Evolutionary conservation across 2,113 vertebrate species (phyloP).

Genomic region (Anthoscopus minutus): DNA sequence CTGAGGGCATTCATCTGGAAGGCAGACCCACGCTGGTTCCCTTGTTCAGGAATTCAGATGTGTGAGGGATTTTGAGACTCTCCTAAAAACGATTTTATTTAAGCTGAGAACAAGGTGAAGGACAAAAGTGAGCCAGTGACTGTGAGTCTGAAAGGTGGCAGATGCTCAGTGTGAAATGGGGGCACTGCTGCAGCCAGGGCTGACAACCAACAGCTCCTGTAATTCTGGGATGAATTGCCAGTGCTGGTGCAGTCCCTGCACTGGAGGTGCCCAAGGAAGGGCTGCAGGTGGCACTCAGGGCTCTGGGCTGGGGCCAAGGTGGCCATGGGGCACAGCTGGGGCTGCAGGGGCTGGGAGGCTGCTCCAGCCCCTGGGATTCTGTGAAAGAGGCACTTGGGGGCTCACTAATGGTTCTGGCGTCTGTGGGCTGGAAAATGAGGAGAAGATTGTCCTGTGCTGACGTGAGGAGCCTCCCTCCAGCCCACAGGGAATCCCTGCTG

Average conservation of each 20-base stretch:
- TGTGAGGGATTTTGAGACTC: not conserved
- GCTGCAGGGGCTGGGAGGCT: not conserved
- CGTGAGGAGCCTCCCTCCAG: not conserved
- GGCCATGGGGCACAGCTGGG: not conserved
- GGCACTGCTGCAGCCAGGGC: not conserved
- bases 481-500: not conserved
- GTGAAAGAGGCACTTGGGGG: not conserved
- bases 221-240: not conserved
- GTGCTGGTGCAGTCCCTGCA: not conserved
- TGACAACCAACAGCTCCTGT: not conserved
- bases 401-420: not conserved
- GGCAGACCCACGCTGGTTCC: not conserved
- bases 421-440: not conserved
- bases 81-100: not conserved
- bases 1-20: not conserved
- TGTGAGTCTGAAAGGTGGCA: not conserved
- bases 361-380: not conserved
- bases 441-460: not conserved
- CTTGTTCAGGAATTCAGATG: not conserved
- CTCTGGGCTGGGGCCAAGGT: not conserved
- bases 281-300: not conserved
- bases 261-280: not conserved
- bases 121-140: not conserved
- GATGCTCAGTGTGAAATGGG: not conserved
- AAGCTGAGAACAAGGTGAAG: not conserved